Conservation (phyloP, 1,140 invertebrate species). For the Popillia japonica region DNA sequence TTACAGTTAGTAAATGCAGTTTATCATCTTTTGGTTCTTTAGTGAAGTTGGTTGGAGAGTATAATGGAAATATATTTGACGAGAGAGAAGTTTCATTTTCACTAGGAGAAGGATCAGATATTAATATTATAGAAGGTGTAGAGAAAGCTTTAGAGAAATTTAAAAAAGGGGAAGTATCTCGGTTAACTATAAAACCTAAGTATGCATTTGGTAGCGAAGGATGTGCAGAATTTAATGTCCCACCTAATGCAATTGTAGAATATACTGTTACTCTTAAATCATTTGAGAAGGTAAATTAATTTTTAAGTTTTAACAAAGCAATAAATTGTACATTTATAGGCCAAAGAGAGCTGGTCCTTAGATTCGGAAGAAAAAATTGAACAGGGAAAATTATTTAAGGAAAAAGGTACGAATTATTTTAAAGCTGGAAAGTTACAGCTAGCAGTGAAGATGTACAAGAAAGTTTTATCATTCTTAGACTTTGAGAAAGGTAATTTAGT, state of each 20-base stretch:
- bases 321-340: slow-evolving; percentile 58
- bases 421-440: slow-evolving; percentile 79
- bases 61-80: slow-evolving; percentile 74
- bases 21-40: slow-evolving; percentile 11
- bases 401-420: slow-evolving; percentile 92
- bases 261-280: slow-evolving; percentile 83
- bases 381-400: slow-evolving; percentile 83
- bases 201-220: slow-evolving; percentile 85
- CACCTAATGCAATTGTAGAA: slow-evolving; percentile 78
- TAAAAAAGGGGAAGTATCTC: slow-evolving; percentile 81
- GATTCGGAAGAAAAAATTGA: slow-evolving; percentile 80
- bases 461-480: slow-evolving; percentile 64
- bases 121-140: slow-evolving; percentile 80
- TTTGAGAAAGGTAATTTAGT: slow-evolving; percentile 52
- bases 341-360: slow-evolving; percentile 83
- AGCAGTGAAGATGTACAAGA: slow-evolving; percentile 91
- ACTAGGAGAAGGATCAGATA: slow-evolving; percentile 85
- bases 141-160: slow-evolving; percentile 88
- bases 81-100: slow-evolving; percentile 83
- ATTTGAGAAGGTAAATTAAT: slow-evolving; percentile 79
- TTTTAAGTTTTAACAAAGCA: slow-evolving; percentile 39
- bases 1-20: not conserved
- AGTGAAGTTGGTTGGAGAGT: slow-evolving; percentile 83
- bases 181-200: slow-evolving; percentile 77
- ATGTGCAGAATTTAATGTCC: slow-evolving; percentile 76